Evolutionary conservation across 2,797 vertebrate species (phyloP), one percentile per base, ranked within the genome.

Genomic region (Microcaecilia unicolor): DNA sequence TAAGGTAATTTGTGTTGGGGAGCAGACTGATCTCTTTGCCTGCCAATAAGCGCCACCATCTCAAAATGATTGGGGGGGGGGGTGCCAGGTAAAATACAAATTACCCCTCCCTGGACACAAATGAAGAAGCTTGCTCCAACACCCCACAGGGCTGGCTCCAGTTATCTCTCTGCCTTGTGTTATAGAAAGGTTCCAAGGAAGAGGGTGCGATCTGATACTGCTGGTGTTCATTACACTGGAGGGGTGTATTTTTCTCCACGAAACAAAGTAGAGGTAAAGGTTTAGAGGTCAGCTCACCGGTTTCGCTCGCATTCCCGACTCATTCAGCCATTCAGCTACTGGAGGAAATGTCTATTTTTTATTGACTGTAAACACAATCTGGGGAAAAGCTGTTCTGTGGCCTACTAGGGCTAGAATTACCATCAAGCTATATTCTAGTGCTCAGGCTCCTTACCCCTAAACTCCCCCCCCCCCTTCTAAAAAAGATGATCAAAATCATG

Each of bases 191-290:
- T n/a, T n/a, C 5, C 21, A 15, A 34, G 14, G 34, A 25, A 20
- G 4, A 29, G 20, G 28, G 36, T 59, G 51, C 55, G 54, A 57
- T 58, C 25, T 40, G 26, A 34, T 32, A 51, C 40, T 37, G 37
- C 43, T 44, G 54, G 42, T 27, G 47, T 41, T 34, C 18, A 8
- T 31, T 11, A 16, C 46, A 32, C 22, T 48, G 30, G 35, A 41
- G 15, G 46, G 18, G 28, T 38, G 35, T 36, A 37, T 16, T 20
- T 5, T 17, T 20, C n/a, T 17, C 10, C 15, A 4, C 4, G 26
- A 19, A 43, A 36, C 41, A 11, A 10, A 17, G 18, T 33, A 24
- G 14, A n/a, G 22, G 33, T 13, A 38, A 34, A 32, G 21, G 28
- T 28, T 20, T 28, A 22, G n/a, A n/a, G 22, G 16, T 29, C 34